These are phyloP conservation scores for Temnothorax ravouxi DNA, from an alignment of 2,888 invertebrate species.

Conservation along the genomic window DNA sequence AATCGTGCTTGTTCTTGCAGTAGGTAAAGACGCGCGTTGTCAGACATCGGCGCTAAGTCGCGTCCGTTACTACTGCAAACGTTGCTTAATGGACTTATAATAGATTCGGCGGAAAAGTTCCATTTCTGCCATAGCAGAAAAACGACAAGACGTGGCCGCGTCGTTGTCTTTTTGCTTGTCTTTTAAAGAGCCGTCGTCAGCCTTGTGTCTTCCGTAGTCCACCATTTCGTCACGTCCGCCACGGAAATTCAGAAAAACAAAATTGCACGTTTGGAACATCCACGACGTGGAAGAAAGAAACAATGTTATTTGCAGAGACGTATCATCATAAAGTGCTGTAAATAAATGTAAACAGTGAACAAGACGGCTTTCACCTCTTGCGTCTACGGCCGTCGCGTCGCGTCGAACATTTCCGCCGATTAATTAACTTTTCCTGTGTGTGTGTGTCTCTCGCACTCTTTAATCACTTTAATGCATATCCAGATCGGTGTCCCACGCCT, in stretches of 20 bases:
- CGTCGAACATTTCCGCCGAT: conserved; percentile 48
- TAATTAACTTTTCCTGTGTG: conserved; percentile 68
- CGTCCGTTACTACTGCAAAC: conserved; percentile 39
- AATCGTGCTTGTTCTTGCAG: conserved; percentile 45
- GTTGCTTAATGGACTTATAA: conserved; percentile 62
- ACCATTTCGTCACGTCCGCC: neutral
- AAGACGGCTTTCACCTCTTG: conserved; percentile 67
- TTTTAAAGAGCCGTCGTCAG: conserved; percentile 14
- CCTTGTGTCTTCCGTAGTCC: neutral
- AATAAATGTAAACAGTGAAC: conserved; percentile 14
- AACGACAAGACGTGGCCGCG: neutral
- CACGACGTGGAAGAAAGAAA: neutral
- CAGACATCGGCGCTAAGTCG: neutral
- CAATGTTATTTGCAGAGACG: conserved; percentile 6
- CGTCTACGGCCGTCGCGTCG: neutral
- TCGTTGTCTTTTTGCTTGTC: conserved; percentile 3
- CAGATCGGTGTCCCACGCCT: conserved; percentile 23
- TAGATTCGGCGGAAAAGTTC: conserved; percentile 43
- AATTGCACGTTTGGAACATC: neutral
- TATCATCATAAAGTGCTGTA: neutral
- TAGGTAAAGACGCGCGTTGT: conserved; percentile 38
- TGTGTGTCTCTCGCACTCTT: conserved; percentile 41
- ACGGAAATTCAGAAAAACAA: neutral
- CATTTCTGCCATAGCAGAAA: neutral
- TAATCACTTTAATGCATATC: conserved; percentile 51